Percentiles rank a stretch among this genome's conserved stretches.
These are phyloP conservation scores for Rhabdornis inornatus DNA, from an alignment of 2,113 vertebrate genomes.

Conservation along the genomic window DNA sequence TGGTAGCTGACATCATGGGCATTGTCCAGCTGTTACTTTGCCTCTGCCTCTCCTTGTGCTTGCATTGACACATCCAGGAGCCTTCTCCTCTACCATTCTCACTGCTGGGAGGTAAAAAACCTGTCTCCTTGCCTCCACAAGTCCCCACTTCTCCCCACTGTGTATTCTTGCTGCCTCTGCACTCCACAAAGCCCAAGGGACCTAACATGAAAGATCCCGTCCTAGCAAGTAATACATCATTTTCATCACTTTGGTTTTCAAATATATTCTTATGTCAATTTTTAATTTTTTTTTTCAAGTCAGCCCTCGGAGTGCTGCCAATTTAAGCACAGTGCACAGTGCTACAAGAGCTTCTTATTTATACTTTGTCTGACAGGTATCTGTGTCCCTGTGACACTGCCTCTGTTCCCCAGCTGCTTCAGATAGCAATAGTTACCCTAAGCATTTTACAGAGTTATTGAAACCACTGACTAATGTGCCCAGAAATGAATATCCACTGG, in stretches of 20 bases:
- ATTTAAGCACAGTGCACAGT: neutral
- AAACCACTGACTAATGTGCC: conserved; percentile 9
- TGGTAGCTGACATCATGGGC: neutral
- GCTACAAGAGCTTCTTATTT: conserved; percentile 9
- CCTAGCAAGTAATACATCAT: neutral
- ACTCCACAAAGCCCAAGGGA: neutral
- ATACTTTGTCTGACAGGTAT: conserved; percentile 47
- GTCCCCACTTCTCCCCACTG: neutral
- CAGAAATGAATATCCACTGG: neutral
- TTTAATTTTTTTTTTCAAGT: neutral
- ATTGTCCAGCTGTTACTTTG: neutral
- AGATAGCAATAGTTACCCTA: neutral
- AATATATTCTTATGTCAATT: neutral
- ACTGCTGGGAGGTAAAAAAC: neutral
- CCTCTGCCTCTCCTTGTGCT: neutral
- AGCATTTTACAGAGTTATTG: neutral
- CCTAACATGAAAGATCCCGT: neutral
- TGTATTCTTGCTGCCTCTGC: neutral
- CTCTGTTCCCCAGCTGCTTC: neutral
- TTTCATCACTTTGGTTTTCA: conserved; percentile 24
- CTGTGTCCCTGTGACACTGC: neutral
- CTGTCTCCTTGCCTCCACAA: neutral
- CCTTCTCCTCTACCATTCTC: neutral
- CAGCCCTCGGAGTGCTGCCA: neutral
- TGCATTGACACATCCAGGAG: neutral